These are phyloP conservation scores for Alaudala cheleensis DNA, from an alignment of 2,113 vertebrate species.

Conservation along the genomic window DNA sequence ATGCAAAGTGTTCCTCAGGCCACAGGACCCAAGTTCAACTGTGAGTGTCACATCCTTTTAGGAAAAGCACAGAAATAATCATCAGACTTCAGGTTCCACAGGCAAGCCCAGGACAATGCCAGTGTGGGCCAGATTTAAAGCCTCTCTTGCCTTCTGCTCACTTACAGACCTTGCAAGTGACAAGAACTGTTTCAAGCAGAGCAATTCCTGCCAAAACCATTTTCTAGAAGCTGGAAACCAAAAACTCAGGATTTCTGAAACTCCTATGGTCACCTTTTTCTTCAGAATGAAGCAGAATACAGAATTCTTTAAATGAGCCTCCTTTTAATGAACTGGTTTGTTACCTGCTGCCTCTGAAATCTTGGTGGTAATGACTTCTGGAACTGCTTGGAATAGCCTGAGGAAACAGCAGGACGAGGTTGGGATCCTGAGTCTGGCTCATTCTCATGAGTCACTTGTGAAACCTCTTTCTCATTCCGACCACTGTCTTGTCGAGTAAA, in stretches of 20 bases:
- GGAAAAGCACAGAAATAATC: neutral
- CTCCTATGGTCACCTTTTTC: neutral
- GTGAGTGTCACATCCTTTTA: neutral
- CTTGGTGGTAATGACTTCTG: slow-evolving; percentile 96
- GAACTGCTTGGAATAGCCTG: slow-evolving; percentile 98
- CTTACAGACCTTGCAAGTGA: neutral
- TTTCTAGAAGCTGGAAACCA: neutral
- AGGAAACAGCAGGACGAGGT: slow-evolving; percentile 87
- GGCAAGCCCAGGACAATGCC: neutral
- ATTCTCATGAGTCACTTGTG: slow-evolving; percentile 74
- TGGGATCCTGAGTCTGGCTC: slow-evolving; percentile 87
- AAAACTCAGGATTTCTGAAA: neutral
- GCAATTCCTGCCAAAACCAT: neutral
- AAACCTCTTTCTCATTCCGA: slow-evolving; percentile 77
- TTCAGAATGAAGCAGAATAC: neutral
- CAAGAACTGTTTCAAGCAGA: neutral
- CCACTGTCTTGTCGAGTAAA: slow-evolving; percentile 73
- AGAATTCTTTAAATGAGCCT: neutral
- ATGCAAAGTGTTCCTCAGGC: neutral
- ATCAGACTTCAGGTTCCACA: neutral
- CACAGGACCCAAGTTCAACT: neutral
- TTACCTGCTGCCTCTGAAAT: slow-evolving; percentile 97
- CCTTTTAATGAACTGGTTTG: neutral
- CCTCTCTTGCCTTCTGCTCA: neutral
- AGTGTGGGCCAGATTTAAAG: neutral